Evolutionary conservation across 2,797 vertebrate genomes (phyloP).

Genomic region (Coranthus polyacanthus): DNA sequence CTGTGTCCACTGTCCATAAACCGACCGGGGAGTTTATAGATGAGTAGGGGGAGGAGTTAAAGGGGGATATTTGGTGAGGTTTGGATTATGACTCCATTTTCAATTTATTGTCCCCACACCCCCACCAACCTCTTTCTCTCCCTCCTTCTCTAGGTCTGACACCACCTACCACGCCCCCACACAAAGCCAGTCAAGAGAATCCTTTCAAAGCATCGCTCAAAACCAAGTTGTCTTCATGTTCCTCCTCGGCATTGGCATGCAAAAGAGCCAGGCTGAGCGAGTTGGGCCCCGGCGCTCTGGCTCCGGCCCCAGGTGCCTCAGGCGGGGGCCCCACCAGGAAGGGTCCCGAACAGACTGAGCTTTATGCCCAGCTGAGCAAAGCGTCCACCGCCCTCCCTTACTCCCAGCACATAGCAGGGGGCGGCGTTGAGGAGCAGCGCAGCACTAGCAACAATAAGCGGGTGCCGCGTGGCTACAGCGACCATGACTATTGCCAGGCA

Average conservation of each 20-base stretch:
- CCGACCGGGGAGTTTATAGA: slow-evolving; percentile 71
- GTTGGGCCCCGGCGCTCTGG: slow-evolving; percentile 84
- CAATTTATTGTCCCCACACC: slow-evolving; percentile 52
- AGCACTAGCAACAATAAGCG: slow-evolving; percentile 86
- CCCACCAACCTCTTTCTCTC: slow-evolving; percentile 43
- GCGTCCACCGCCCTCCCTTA: slow-evolving; percentile 87
- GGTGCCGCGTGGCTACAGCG: slow-evolving; percentile 92
- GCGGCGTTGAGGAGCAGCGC: slow-evolving; percentile 89
- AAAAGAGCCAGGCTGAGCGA: slow-evolving; percentile 94
- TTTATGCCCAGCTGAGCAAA: slow-evolving; percentile 95
- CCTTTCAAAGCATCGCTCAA: slow-evolving; percentile 98
- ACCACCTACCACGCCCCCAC: slow-evolving; percentile 99
- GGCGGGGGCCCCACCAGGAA: slow-evolving; percentile 89
- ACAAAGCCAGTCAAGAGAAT: slow-evolving; percentile 99
- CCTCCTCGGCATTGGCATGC: slow-evolving; percentile 90
- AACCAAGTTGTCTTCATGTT: slow-evolving; percentile 95
- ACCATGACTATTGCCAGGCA: slow-evolving; percentile 99
- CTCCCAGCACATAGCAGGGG: slow-evolving; percentile 60
- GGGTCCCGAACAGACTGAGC: slow-evolving; percentile 94
- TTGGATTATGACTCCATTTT: slow-evolving; percentile 71
- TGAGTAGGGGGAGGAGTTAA: slow-evolving; percentile 26
- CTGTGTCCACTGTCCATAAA: slow-evolving; percentile 79
- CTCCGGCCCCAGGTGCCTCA: slow-evolving; percentile 82
- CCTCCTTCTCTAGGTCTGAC: slow-evolving; percentile 91
- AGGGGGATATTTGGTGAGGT: slow-evolving; percentile 46